Percentiles rank a stretch among this genome's conserved stretches.
Conservation (phyloP, 2,888 invertebrate genomes). For the Gastrophysa polygoni region DNA sequence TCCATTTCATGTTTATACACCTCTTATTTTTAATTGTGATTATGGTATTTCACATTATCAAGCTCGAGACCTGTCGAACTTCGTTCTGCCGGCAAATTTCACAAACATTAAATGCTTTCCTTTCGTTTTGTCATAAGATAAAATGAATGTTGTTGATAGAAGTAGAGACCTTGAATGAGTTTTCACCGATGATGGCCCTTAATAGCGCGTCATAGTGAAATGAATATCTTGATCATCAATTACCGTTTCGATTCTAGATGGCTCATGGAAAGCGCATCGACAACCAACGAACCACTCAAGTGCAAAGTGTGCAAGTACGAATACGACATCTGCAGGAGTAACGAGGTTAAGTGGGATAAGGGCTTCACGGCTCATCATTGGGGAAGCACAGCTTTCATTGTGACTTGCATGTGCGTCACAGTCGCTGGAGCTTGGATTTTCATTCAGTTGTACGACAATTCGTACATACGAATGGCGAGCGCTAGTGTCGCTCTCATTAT, state of each 20-base stretch:
- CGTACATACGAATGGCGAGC: slow-evolving; percentile 78
- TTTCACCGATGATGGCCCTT: no score
- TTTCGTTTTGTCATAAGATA: no score
- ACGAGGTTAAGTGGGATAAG: slow-evolving; percentile 81
- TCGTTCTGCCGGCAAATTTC: no score
- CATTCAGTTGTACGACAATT: slow-evolving; percentile 78
- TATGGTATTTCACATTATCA: no score
- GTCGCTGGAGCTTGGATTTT: slow-evolving; percentile 80
- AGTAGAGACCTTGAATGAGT: no score
- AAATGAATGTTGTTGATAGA: no score
- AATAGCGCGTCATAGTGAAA: no score
- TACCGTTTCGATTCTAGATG: slow-evolving; percentile 58
- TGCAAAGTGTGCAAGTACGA: slow-evolving; percentile 87
- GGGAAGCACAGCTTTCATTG: slow-evolving; percentile 80
- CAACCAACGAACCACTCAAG: slow-evolving; percentile 54
- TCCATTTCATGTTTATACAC: no score
- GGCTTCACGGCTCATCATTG: slow-evolving; percentile 84
- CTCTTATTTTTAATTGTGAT: no score
- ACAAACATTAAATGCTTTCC: no score
- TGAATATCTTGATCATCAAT: slow-evolving; percentile 2
- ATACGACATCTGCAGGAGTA: slow-evolving; percentile 79
- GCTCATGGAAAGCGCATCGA: slow-evolving; percentile 75
- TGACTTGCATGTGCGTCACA: slow-evolving; percentile 78
- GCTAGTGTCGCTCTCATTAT: slow-evolving; percentile 82
- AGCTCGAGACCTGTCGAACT: no score